Evolutionary conservation across 2,113 vertebrate genomes (phyloP).

Genomic region (Mus pahari): DNA sequence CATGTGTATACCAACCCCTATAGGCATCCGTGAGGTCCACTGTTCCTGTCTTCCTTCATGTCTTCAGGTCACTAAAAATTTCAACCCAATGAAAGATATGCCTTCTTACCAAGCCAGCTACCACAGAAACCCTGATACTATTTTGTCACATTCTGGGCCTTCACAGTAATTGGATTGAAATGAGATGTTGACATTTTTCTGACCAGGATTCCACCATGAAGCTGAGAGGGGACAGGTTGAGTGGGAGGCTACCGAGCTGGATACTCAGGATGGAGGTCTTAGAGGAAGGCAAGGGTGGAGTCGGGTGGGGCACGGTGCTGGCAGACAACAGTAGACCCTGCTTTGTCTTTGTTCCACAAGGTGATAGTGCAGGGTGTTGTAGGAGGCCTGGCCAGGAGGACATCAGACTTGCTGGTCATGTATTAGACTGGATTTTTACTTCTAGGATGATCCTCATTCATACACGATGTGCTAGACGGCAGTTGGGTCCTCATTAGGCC

Average conservation of each 20-base stretch:
- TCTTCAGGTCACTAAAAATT: conserved; percentile 78
- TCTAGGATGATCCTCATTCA: neutral
- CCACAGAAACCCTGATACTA: conserved; percentile 72
- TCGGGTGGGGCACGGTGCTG: neutral
- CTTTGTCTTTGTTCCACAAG: neutral
- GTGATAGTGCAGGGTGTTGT: neutral
- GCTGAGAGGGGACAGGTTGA: neutral
- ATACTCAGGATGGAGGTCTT: neutral
- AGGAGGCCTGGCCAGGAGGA: neutral
- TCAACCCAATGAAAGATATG: conserved; percentile 72
- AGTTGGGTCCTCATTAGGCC: neutral
- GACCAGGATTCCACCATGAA: neutral
- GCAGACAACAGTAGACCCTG: rapidly evolving
- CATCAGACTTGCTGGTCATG: neutral
- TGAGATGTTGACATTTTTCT: conserved; percentile 25
- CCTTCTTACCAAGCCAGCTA: conserved; percentile 69
- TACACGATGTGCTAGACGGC: neutral
- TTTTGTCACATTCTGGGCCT: conserved; percentile 75
- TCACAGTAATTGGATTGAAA: conserved; percentile 37
- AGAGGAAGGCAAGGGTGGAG: neutral
- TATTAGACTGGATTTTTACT: neutral
- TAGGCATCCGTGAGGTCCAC: conserved; percentile 43
- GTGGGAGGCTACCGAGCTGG: too few relatives aligned
- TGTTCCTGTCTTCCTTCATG: conserved; percentile 34
- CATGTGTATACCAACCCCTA: conserved; percentile 37